Base-by-base conservation (phyloP, 2,113 vertebrate species). In the Periophthalmus modestus region DNA sequence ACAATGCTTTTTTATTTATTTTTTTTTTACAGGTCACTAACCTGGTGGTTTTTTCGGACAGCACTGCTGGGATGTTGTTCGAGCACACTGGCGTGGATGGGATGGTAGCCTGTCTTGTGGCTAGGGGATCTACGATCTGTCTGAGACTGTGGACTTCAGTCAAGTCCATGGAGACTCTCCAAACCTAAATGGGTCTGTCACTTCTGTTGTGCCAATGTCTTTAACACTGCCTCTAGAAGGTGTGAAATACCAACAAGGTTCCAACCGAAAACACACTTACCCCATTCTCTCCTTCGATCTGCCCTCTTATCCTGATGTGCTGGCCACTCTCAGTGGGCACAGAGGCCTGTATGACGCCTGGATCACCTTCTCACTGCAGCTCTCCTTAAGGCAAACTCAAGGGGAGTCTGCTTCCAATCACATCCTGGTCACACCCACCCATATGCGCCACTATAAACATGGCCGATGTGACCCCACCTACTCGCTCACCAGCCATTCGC, bases 381-480 rank as follows among this genome's bases (percentile, higher is more conserved):
- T 94, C 9, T 92, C 93, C 55, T 84, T 95, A 33, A 91, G 69
- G 68, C 92, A 94, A 70, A 92, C 84, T 54, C 80, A 93, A 61
- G 93, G 92, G 5, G 91, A 93, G 65, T 72, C 85, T 19, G 89
- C 91, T 66, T 55, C 72, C 66, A 77, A 62, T 54, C 89, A 91
- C 59, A 88, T 95, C 1, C 77, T 95, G 65, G 93, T 95, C 62
- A 95, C 94, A 5, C 94, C 94, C 4, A 93, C 94, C 36, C 94
- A 95, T 69, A 93, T 94, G 93, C 92, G 94, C 5, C 94, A 95
- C 84, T 94, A 91, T 79, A 94, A 93, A 83, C 94, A 94, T 66
- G 94, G 94, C 57, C 91, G 94, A 19, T 95, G 94, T 78, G 94
- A 95, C 81, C 93, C 93, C 7, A 94, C 94, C 5, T 95, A 94